Conservation (phyloP, 2,888 invertebrate genomes). For the Biston betularia region DNA sequence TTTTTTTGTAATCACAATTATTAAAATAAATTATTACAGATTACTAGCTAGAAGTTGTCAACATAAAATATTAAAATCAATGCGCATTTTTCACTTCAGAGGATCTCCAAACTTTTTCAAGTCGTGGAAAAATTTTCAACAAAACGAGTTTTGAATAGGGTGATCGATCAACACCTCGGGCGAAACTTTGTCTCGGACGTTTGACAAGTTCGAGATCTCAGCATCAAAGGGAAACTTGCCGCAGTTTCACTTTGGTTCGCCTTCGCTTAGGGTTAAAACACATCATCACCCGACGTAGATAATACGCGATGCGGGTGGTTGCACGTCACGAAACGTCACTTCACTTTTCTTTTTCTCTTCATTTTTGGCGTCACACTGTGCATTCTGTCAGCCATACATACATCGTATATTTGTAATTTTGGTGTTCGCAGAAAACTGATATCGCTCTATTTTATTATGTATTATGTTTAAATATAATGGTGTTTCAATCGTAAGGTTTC, state of each 20-base stretch:
- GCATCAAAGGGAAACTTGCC: conserved; percentile 59
- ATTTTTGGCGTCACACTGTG: no score
- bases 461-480: no score
- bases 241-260: conserved; percentile 43
- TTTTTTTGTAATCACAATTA: no score
- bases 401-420: no score
- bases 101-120: conserved; percentile 20
- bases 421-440: no score
- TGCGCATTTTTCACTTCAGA: conserved; percentile 14
- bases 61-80: neutral
- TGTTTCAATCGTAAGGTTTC: no score
- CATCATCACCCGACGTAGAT: neutral
- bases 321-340: no score
- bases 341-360: no score
- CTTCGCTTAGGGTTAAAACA: conserved; percentile 40
- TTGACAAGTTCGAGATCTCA: conserved; percentile 57
- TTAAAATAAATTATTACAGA: no score
- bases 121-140: conserved; percentile 27
- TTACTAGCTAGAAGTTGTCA: neutral
- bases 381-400: no score
- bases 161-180: conserved; percentile 60
- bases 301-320: no score
- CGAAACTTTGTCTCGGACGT: conserved; percentile 54
- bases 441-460: no score
- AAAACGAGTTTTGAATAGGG: conserved; percentile 53